These are phyloP conservation scores for Hycleus cichorii DNA, from an alignment of 1,140 invertebrate species.

Conservation along the genomic window DNA sequence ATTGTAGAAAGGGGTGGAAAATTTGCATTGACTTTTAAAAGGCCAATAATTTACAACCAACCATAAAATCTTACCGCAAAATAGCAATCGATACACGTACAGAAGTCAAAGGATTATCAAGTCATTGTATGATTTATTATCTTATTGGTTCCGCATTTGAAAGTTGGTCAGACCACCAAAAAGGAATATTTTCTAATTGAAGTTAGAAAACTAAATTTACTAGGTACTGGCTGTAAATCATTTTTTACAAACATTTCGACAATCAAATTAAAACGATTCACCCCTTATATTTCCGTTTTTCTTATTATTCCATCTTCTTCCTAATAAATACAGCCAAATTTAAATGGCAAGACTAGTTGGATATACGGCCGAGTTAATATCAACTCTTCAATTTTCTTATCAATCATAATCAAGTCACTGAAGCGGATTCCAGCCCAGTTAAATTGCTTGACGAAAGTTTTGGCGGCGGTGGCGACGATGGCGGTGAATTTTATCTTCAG, in stretches of 20 bases:
- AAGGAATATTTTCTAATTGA: not conserved
- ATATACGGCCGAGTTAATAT: not conserved
- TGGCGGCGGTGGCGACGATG: conserved; percentile 11
- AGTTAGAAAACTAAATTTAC: not conserved
- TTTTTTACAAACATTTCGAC: not conserved
- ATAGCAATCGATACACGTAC: conserved; percentile 7
- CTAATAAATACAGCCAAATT: not conserved
- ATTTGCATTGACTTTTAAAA: not conserved
- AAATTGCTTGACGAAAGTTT: conserved; percentile 36
- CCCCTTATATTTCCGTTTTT: not conserved
- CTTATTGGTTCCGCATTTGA: conserved; percentile 11
- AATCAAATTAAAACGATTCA: not conserved
- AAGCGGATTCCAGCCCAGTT: conserved; percentile 32
- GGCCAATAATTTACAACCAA: conserved; percentile 7
- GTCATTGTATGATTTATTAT: conserved; percentile 13
- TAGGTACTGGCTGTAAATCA: not conserved
- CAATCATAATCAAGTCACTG: conserved; percentile 40
- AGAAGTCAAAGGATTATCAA: conserved; percentile 10
- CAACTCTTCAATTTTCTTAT: conserved; percentile 34
- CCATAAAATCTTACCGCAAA: conserved; percentile 6
- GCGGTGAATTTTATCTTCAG: conserved; percentile 29
- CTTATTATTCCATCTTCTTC: not conserved
- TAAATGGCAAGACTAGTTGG: not conserved
- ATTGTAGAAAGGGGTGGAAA: no score
- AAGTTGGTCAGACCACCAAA: not conserved